These are phyloP conservation scores for Corythornis madagascariensis DNA, from an alignment of 2,113 vertebrate genomes.

Conservation along the genomic window DNA sequence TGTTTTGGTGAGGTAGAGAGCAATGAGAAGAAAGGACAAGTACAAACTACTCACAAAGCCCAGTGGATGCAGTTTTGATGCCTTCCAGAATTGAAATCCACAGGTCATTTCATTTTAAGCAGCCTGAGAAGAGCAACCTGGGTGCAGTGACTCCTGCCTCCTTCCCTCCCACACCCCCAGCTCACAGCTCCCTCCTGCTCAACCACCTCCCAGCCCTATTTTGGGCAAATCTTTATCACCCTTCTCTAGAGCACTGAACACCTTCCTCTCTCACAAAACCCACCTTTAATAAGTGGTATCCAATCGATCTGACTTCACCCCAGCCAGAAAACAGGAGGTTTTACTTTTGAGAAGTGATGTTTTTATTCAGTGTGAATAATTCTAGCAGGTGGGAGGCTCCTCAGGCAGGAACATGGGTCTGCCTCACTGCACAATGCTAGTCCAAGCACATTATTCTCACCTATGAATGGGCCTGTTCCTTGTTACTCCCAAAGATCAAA, in stretches of 20 bases:
- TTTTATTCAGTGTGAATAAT: background rate
- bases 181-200: constrained; percentile 1
- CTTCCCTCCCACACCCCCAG: constrained; percentile 22
- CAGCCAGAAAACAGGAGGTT: background rate
- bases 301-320: constrained; percentile 5
- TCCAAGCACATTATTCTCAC: constrained; percentile 36
- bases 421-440: constrained; percentile 18
- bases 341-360: background rate
- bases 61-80: background rate
- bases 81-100: background rate
- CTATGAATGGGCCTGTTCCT: constrained; percentile 2
- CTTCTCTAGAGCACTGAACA: constrained; percentile 1
- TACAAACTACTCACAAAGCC: background rate
- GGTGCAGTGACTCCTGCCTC: background rate
- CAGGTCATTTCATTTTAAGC: background rate
- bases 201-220: constrained; percentile 38
- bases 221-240: constrained; percentile 22
- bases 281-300: constrained; percentile 6
- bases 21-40: background rate
- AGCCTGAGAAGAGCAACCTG: background rate
- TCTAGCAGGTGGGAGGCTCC: background rate
- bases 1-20: background rate
- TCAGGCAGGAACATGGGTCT: background rate
- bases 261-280: background rate
- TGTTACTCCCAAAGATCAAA: constrained; percentile 42